These are phyloP conservation scores for Synchiropus splendidus DNA, from an alignment of 2,113 vertebrate species.

Conservation along the genomic window DNA sequence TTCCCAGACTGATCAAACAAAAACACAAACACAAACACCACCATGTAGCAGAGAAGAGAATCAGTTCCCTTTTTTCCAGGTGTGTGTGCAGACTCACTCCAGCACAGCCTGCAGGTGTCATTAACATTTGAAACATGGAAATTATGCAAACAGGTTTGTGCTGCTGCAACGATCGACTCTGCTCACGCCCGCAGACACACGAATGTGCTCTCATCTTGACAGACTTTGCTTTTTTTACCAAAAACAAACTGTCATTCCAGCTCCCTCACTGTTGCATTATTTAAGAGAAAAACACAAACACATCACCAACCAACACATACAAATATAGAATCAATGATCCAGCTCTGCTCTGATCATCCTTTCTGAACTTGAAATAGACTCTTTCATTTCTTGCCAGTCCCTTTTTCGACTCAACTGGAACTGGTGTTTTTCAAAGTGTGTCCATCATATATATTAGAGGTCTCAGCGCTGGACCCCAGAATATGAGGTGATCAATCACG, in stretches of 20 bases:
- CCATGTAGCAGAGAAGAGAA: slow-evolving; percentile 1
- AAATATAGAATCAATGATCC: slow-evolving; percentile 27
- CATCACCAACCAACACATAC: not conserved
- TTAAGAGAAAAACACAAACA: slow-evolving; percentile 13
- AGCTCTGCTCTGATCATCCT: slow-evolving; percentile 49
- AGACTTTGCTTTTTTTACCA: slow-evolving; percentile 26
- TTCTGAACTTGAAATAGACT: slow-evolving; percentile 30
- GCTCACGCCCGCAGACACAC: slow-evolving; percentile 7
- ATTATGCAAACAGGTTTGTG: slow-evolving; percentile 50
- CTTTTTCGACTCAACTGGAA: slow-evolving; percentile 39
- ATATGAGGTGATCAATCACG: slow-evolving; percentile 61
- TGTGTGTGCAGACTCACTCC: slow-evolving; percentile 20
- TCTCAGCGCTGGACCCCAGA: slow-evolving; percentile 30
- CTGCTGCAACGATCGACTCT: too few species aligned
- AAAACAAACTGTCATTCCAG: slow-evolving; percentile 33
- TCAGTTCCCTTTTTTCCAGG: slow-evolving; percentile 22
- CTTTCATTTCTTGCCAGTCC: slow-evolving; percentile 43
- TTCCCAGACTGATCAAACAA: slow-evolving; percentile 1
- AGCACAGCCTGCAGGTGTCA: slow-evolving; percentile 45
- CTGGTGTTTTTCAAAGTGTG: slow-evolving; percentile 9
- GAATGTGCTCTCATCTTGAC: slow-evolving; percentile 26
- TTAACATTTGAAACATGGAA: slow-evolving; percentile 50
- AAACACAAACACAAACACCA: slow-evolving; percentile 18
- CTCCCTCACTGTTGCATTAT: slow-evolving; percentile 14
- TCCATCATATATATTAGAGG: slow-evolving; percentile 26